These are phyloP conservation scores for Ascaphus truei DNA, from an alignment of 2,113 vertebrate genomes.

Conservation along the genomic window DNA sequence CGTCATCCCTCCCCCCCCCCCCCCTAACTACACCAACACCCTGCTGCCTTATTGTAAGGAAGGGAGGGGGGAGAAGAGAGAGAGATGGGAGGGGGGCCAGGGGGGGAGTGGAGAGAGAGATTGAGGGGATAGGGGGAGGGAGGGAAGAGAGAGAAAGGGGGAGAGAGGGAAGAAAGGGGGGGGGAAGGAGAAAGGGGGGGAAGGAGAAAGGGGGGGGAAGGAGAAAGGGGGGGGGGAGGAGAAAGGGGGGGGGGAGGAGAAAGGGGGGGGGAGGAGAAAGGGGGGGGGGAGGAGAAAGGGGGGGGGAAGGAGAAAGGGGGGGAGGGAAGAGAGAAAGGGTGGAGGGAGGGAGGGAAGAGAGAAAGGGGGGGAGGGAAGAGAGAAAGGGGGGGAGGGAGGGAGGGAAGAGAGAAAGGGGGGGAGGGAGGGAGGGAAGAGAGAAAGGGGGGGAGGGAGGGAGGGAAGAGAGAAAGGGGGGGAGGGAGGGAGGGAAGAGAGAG, in stretches of 20 bases:
- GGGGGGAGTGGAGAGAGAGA: not conserved
- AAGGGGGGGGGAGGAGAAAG: not conserved
- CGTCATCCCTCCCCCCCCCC: conserved; percentile 25
- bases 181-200: not conserved
- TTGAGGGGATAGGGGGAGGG: not conserved
- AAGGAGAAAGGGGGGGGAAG: not conserved
- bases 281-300: not conserved
- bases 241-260: not conserved
- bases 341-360: too few relatives aligned
- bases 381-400: too few relatives aligned
- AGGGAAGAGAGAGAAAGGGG: not conserved
- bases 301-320: too few relatives aligned
- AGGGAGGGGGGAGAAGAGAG: not conserved
- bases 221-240: not conserved
- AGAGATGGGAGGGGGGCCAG: not conserved
- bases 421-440: not conserved
- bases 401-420: too few relatives aligned
- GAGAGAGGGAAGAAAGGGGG: not conserved
- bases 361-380: too few relatives aligned
- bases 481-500: too few relatives aligned
- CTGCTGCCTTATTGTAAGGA: conserved; percentile 14
- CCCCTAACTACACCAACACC: conserved; percentile 23
- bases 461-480: not conserved
- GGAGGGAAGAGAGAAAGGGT: too few relatives aligned
- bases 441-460: not conserved